phyloP scores from a whole-genome alignment of 2,113 vertebrate genomes.

The Bufo bufo region DNA sequence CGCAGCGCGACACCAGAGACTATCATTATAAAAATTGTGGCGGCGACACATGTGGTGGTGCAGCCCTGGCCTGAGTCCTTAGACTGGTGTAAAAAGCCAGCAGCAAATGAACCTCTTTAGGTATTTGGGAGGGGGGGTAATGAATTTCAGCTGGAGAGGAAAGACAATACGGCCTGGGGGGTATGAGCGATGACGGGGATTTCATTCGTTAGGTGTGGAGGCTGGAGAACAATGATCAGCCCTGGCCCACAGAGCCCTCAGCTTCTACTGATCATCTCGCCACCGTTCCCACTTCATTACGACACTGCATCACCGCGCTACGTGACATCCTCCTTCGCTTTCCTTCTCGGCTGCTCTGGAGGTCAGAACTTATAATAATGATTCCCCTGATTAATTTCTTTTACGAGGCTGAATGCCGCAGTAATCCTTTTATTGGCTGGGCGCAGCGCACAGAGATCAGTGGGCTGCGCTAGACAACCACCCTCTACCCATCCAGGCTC shows the following conservation, averaged over 20 bases:
- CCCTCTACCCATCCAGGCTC: not conserved
- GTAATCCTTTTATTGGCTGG: constrained; percentile 45
- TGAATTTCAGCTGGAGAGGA: not conserved
- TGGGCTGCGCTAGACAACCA: constrained; percentile 1
- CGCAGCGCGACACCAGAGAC: too few species aligned
- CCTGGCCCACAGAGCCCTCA: not conserved
- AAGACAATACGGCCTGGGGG: not conserved
- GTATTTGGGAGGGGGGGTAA: not conserved
- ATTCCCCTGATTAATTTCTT: constrained; percentile 18
- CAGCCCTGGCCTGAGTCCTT: too few species aligned
- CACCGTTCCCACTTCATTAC: not conserved
- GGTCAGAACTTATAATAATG: not conserved
- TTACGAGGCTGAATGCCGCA: constrained; percentile 15
- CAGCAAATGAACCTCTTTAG: not conserved
- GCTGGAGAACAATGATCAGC: not conserved
- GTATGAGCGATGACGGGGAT: not conserved
- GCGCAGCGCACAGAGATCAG: constrained; percentile 2
- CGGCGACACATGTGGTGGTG: too few species aligned
- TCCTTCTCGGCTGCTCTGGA: not conserved
- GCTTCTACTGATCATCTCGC: not conserved
- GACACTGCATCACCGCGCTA: not conserved
- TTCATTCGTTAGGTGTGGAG: not conserved
- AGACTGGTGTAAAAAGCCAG: too few species aligned
- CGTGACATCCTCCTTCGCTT: not conserved
- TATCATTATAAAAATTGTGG: too few species aligned